Percentiles rank a stretch among this genome's conserved stretches.
Conservation (phyloP, 2,888 invertebrate species). For the Lithophane leautieri region DNA sequence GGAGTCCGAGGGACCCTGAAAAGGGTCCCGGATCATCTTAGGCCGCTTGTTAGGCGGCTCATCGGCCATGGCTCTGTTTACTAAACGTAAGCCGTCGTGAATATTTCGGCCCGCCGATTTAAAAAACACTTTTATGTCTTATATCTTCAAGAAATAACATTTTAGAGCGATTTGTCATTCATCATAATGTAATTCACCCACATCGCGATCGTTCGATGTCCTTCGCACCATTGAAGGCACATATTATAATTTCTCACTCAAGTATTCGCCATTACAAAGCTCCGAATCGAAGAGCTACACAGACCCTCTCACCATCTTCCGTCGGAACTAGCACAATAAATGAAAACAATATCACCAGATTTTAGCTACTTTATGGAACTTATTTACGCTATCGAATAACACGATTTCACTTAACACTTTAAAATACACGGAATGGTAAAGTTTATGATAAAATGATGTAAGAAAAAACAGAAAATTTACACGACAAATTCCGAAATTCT, state of each 20-base stretch:
- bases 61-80: slow-evolving; percentile 97
- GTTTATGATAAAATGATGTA: slow-evolving; percentile 90
- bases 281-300: slow-evolving; percentile 92
- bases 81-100: slow-evolving; percentile 92
- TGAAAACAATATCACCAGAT: slow-evolving; percentile 92
- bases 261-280: slow-evolving; percentile 95
- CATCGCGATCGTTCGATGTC: slow-evolving; percentile 93
- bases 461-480: slow-evolving; percentile 92
- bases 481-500: slow-evolving; percentile 94
- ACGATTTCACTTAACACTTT: slow-evolving; percentile 90
- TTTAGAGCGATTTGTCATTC: slow-evolving; percentile 89
- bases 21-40: slow-evolving; percentile 96
- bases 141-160: slow-evolving; percentile 89
- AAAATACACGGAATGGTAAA: slow-evolving; percentile 91
- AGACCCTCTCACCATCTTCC: slow-evolving; percentile 94
- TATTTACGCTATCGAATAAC: slow-evolving; percentile 86
- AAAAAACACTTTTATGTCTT: slow-evolving; percentile 90
- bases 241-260: slow-evolving; percentile 93
- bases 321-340: slow-evolving; percentile 93
- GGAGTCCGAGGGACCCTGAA: slow-evolving; percentile 95
- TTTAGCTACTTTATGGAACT: slow-evolving; percentile 87
- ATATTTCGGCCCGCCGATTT: slow-evolving; percentile 91
- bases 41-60: slow-evolving; percentile 99
- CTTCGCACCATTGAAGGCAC: slow-evolving; percentile 94
- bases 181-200: slow-evolving; percentile 91